These are phyloP conservation scores for Chionodraco myersi DNA, from an alignment of 2,113 vertebrate species.

Conservation along the genomic window DNA sequence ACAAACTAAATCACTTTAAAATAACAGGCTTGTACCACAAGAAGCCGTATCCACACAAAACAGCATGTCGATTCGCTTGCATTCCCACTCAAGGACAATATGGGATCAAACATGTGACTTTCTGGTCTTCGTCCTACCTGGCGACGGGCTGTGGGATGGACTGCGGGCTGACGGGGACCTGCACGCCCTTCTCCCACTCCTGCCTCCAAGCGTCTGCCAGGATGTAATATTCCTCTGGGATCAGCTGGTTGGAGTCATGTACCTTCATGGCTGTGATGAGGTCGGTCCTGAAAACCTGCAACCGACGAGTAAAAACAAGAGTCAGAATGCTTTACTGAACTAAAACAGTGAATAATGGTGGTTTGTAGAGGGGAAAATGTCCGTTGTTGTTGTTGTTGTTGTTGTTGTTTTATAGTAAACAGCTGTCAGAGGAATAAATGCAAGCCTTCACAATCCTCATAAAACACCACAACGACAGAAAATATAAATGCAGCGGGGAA, in stretches of 20 bases:
- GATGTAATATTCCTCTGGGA: constrained; percentile 94
- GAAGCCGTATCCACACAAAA: background rate
- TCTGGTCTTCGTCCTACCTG: constrained; percentile 81
- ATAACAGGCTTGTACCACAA: background rate
- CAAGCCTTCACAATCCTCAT: background rate
- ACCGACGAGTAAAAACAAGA: background rate
- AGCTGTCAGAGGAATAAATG: background rate
- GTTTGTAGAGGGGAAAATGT: background rate
- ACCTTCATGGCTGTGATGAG: constrained; percentile 99
- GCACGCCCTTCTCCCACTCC: constrained; percentile 99
- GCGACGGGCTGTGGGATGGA: constrained; percentile 91
- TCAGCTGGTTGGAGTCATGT: constrained; percentile 95
- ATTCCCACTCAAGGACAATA: background rate
- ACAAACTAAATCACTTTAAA: no score
- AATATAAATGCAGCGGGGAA: background rate
- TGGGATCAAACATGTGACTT: background rate
- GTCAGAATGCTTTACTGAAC: background rate
- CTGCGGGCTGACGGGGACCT: constrained; percentile 96
- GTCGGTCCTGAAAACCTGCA: constrained; percentile 97
- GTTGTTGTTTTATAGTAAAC: background rate
- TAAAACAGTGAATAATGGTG: background rate
- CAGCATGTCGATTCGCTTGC: no score
- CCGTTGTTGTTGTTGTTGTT: background rate
- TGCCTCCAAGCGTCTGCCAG: constrained; percentile 96
- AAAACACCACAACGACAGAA: background rate